Evolutionary conservation across 2,797 vertebrate genomes (phyloP), one percentile per base, ranked within the genome.

Genomic region (Galaxias olidus): DNA sequence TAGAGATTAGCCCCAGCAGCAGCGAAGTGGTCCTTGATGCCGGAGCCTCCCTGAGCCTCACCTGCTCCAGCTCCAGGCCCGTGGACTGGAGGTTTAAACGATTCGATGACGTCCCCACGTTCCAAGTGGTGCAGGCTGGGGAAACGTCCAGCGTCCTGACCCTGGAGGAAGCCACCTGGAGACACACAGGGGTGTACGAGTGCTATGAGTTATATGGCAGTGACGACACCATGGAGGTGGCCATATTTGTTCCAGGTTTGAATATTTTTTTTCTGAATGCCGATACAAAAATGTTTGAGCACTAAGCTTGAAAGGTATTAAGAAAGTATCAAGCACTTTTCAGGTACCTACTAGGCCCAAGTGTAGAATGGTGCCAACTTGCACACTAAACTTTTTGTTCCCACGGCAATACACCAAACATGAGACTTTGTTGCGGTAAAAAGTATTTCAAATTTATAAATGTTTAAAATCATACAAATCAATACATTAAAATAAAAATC

Each of bases 211-310:
- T 30, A 6, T 74, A 45, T 10, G 42, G n/a, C 0, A 78, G 85
- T 6, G 63, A 65, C 1, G 80, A 88, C 1, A 83, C 60, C 0
- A 66, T 81, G 20, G 93, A 93, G 77, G 80, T 96, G 46, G 91
- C 93, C 14, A 81, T 98, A 69, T 98, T 95, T 3, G 94, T 99
- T 47, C 95, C 97, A 89, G 96, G 97, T 99, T 77, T 62, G 78
- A 43, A 1, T 4, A 40, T 56, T 10, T 19, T 14, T 14, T 19
- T 45, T 59, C 4, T 11, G 42, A 10, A 18, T 59, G 9, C n/a
- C 10, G 40, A 56, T 14, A 56, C 12, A 13, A 10, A 40, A 41
- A 15, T 9, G 1, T 30, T 30, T 30, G 3, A 30, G 6, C 30
- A 3, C 6, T 30, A 30, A 30, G 30, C 2, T n/a, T n/a, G n/a